These are phyloP conservation scores for Daubentonia madagascariensis DNA, from an alignment of 2,113 vertebrate genomes.

Conservation along the genomic window DNA sequence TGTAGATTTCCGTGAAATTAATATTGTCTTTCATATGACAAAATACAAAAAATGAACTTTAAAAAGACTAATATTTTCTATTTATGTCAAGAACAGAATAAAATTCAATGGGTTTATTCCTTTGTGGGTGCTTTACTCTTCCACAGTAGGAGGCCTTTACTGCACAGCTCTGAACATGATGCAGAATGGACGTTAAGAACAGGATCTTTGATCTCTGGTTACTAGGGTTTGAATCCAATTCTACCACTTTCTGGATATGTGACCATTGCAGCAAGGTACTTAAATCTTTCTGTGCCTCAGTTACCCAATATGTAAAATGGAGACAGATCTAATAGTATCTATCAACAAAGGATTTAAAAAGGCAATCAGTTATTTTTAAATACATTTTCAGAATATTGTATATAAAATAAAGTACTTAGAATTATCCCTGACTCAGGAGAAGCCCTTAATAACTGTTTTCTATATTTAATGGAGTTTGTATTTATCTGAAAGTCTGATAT, in stretches of 20 bases:
- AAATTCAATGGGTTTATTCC: background rate
- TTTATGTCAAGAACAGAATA: conserved; percentile 2
- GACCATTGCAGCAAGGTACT: background rate
- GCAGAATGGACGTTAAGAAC: background rate
- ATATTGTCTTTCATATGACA: background rate
- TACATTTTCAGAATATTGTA: background rate
- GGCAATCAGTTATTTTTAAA: background rate
- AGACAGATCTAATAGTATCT: background rate
- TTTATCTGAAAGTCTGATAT: background rate
- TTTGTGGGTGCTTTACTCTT: background rate
- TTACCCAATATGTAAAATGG: background rate
- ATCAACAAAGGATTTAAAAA: background rate
- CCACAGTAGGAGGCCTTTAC: background rate
- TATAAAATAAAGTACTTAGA: background rate
- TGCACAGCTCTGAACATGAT: background rate
- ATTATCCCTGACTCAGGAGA: background rate
- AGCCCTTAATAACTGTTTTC: background rate
- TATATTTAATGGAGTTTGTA: background rate
- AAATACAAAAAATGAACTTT: background rate
- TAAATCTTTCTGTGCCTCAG: background rate
- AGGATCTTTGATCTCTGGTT: background rate
- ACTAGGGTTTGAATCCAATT: background rate
- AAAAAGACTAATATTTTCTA: background rate
- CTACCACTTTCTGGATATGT: background rate
- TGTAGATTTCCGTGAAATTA: conserved; percentile 32